A percentile compares a stretch with the other conserved stretches of the same genome.
Conservation (phyloP, 30 jellyfish, hydroid and myxozoan genomes). For the Aurelia aurita region DNA sequence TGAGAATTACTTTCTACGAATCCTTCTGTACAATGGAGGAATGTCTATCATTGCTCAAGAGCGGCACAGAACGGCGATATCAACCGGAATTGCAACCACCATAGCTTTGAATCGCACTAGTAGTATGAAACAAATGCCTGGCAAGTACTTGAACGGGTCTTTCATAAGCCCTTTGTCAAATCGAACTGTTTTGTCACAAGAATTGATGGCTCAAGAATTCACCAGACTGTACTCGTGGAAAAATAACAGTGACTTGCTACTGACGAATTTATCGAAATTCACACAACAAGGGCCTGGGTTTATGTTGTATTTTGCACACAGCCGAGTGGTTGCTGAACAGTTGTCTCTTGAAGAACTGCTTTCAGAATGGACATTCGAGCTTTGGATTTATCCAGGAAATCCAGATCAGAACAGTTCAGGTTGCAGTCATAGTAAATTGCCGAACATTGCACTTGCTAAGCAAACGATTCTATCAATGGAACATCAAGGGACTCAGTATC, state of each 20-base stretch:
- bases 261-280: constrained; percentile 36
- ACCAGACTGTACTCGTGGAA: constrained; percentile 31
- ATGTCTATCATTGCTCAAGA: constrained; percentile 36
- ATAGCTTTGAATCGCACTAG: background rate
- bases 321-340: constrained; percentile 13
- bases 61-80: background rate
- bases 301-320: constrained; percentile 58
- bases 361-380: constrained; percentile 64
- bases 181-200: constrained; percentile 19
- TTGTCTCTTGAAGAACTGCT: constrained; percentile 16
- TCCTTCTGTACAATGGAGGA: constrained; percentile 22
- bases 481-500: constrained; percentile 24
- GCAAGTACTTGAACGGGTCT: constrained; percentile 37
- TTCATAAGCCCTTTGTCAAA: background rate
- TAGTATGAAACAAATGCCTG: constrained; percentile 1
- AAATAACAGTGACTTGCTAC: constrained; percentile 2
- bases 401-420: background rate
- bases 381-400: constrained; percentile 56
- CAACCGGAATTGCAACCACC: constrained; percentile 31
- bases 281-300: constrained; percentile 65
- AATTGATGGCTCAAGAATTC: constrained; percentile 23
- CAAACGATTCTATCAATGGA: constrained; percentile 62
- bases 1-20: background rate
- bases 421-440: constrained; percentile 16
- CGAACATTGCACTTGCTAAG: background rate